Conservation (phyloP, 2,888 invertebrate genomes). For the Proisotoma minuta region DNA sequence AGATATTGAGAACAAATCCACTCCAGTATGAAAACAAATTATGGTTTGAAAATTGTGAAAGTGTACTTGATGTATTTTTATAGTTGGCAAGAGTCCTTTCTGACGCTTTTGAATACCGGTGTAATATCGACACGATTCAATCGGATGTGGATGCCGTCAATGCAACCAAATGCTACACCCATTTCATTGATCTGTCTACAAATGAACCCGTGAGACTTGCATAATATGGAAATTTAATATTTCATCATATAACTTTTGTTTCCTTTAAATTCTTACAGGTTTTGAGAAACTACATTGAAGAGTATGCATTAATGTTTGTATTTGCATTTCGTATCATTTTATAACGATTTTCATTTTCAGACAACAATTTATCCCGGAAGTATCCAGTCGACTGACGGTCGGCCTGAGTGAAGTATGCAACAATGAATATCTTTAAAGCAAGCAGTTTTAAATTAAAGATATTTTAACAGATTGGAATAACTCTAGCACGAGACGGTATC, state of each 20-base stretch:
- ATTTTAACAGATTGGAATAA: not conserved
- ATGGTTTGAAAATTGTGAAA: not conserved
- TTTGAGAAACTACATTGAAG: not conserved
- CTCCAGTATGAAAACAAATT: not conserved
- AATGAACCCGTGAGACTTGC: conserved; percentile 52
- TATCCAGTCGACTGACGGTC: not conserved
- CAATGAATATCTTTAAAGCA: too few species aligned
- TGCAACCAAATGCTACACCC: conserved; percentile 18
- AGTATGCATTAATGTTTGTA: too few species aligned
- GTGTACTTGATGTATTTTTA: conserved; percentile 25
- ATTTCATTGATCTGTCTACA: conserved; percentile 27
- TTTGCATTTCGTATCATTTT: not conserved
- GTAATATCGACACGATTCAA: conserved; percentile 59
- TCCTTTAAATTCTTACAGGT: not conserved
- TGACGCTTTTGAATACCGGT: conserved; percentile 55
- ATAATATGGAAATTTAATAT: too few species aligned
- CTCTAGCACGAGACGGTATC: not conserved
- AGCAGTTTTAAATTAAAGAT: too few species aligned
- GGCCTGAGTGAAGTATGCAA: too few species aligned
- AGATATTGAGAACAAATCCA: not conserved
- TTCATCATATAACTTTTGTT: not conserved
- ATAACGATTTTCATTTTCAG: not conserved
- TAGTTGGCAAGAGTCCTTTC: conserved; percentile 59
- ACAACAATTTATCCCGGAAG: conserved; percentile 9
- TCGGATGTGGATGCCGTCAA: not conserved